Conservation (phyloP, 2,888 invertebrate species). For the Neelides folsomi region DNA sequence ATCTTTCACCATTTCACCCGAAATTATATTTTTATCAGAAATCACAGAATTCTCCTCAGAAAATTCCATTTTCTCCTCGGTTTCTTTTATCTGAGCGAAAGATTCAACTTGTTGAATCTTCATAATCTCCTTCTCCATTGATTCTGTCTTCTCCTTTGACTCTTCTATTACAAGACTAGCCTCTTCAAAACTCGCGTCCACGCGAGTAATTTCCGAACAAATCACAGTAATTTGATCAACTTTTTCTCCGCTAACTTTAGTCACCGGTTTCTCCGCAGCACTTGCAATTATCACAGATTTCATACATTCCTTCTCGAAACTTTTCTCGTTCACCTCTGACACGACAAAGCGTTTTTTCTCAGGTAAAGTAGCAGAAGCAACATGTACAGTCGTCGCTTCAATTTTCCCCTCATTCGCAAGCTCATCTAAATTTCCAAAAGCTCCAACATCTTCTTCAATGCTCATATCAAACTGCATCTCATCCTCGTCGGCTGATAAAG, state of each 20-base stretch:
- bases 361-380: neutral
- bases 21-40: slow-evolving; percentile 5
- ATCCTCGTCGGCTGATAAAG: slow-evolving; percentile 17
- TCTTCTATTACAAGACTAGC: neutral
- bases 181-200: slow-evolving; percentile 8
- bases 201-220: slow-evolving; percentile 12
- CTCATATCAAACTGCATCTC: slow-evolving; percentile 32
- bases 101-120: neutral
- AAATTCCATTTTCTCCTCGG: slow-evolving; percentile 3
- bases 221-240: slow-evolving; percentile 11
- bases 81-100: slow-evolving; percentile 1
- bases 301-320: slow-evolving; percentile 6
- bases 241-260: slow-evolving; percentile 5
- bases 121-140: neutral
- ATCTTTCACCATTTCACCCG: neutral
- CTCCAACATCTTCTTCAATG: slow-evolving; percentile 24
- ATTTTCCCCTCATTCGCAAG: slow-evolving; percentile 3
- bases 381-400: neutral
- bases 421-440: neutral
- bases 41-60: slow-evolving; percentile 4
- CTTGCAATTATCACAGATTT: neutral
- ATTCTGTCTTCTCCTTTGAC: neutral
- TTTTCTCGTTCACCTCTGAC: slow-evolving; percentile 7
- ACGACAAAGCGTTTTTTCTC: neutral
- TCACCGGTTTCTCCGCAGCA: slow-evolving; percentile 5